Base-by-base conservation (phyloP, 2,888 invertebrate species). In the Callinectes sapidus region DNA sequence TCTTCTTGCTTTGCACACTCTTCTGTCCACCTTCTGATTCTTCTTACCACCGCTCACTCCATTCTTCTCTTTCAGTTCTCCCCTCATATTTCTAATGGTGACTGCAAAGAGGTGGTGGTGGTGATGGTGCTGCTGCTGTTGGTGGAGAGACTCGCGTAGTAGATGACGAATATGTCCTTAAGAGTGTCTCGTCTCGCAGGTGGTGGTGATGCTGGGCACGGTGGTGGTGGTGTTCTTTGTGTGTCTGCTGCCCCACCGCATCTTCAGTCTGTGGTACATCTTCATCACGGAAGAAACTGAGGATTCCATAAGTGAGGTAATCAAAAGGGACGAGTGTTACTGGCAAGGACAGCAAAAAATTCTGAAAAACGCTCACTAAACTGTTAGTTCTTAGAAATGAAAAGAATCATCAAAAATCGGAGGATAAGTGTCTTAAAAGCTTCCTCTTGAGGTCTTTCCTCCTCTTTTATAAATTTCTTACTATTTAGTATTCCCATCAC, bases 141-240 rank as follows among this genome's bases (percentile, higher is more conserved):
- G 48, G 48, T 48, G 8, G 10, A 48, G 48, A 48, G 48, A 48
- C 48, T 48, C 48, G 6, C 48, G 10, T 48, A 48, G 48, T 48
- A 48, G 48, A 8, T 48, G 48, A 16, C 55, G 55, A 61, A 61
- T 18, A 18, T 61, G 18, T 55, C 55, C 55, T 61, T 61, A 61
- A 61, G 16, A 61, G 23, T 14, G 23, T 14, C 8, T 18, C 35
- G 86, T 42, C 16, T 0, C 14, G 42, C 98, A 98, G 96, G 98
- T 98, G 55, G 98, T 98, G 88, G 96, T 98, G 91, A 98, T 98
- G 98, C 96, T 98, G 71, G 98, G 98, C 6, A 98, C 98, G 0
- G 98, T 98, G 0, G 98, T 98, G 0, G 95, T 98, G 42, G 98
- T 98, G 87, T 99, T 99, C 96, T 99, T 99, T 96, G 96, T 98